Conservation (phyloP, 2,113 vertebrate genomes). For the Cryptotis parvus region DNA sequence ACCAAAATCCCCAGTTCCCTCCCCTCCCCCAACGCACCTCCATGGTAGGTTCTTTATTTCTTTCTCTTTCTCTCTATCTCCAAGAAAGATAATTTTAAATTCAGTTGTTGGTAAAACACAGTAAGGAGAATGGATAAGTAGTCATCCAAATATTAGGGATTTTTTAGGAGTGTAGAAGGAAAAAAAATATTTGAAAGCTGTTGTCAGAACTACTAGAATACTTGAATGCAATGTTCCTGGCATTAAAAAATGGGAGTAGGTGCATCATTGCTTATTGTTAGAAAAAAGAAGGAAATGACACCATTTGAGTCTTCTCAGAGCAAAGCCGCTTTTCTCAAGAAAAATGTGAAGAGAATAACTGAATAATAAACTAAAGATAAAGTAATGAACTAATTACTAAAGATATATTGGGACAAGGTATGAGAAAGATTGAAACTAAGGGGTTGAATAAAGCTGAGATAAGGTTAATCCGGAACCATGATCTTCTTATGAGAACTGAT, state of each 20-base stretch:
- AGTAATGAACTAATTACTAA: background rate
- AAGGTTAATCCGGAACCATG: background rate
- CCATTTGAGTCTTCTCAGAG: background rate
- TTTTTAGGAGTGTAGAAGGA: background rate
- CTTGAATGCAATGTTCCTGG: background rate
- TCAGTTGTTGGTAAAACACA: background rate
- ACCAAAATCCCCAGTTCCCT: no score
- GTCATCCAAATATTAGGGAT: background rate
- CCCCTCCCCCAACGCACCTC: no score
- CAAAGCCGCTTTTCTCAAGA: background rate
- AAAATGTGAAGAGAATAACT: background rate
- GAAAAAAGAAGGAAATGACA: background rate
- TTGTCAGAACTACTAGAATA: background rate
- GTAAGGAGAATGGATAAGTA: background rate
- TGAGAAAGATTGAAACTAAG: background rate
- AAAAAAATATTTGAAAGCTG: background rate
- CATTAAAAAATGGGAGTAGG: background rate
- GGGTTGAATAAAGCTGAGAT: background rate
- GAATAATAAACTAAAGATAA: background rate
- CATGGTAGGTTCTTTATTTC: no score
- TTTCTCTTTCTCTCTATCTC: no score
- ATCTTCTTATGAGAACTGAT: background rate
- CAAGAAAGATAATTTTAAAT: constrained; percentile 14
- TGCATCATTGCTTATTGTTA: background rate
- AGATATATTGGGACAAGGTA: background rate